Conservation (phyloP, 2,113 vertebrate genomes). For the Ahaetulla prasina region DNA sequence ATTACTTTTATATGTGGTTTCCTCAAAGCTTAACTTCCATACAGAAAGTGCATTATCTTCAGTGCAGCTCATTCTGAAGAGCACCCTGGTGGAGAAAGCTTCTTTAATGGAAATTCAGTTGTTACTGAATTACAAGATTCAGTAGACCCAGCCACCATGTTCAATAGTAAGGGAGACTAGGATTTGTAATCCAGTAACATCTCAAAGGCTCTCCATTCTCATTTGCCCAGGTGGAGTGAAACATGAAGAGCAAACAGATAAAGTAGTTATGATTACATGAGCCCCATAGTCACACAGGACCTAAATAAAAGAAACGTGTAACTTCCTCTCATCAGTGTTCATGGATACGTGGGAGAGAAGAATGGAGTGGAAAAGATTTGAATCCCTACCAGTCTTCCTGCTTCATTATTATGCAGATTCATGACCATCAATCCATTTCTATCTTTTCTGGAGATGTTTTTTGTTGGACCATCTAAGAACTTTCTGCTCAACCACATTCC, state of each 20-base stretch:
- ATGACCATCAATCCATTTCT: slow-evolving; percentile 69
- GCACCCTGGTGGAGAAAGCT: neutral
- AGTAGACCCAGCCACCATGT: neutral
- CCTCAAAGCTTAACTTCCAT: neutral
- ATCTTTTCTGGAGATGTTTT: slow-evolving; percentile 63
- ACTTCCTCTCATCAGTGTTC: neutral
- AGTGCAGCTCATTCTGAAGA: neutral
- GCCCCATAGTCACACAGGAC: neutral
- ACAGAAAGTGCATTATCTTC: neutral
- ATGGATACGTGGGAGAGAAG: neutral
- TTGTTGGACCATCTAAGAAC: slow-evolving; percentile 76
- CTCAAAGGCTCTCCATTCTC: neutral
- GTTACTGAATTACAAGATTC: neutral
- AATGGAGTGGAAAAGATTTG: neutral
- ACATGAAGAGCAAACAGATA: neutral
- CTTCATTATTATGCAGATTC: slow-evolving; percentile 92
- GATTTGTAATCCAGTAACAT: neutral
- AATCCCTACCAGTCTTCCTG: slow-evolving; percentile 85
- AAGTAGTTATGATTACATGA: neutral
- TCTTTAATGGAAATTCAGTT: neutral
- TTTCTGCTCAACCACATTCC: slow-evolving; percentile 90
- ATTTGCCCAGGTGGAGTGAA: neutral
- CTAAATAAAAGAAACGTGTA: neutral
- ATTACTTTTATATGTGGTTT: neutral
- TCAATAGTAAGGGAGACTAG: neutral